phyloP scores from a whole-genome alignment of 2,797 vertebrate genomes.

The Etheostoma perlongum region DNA sequence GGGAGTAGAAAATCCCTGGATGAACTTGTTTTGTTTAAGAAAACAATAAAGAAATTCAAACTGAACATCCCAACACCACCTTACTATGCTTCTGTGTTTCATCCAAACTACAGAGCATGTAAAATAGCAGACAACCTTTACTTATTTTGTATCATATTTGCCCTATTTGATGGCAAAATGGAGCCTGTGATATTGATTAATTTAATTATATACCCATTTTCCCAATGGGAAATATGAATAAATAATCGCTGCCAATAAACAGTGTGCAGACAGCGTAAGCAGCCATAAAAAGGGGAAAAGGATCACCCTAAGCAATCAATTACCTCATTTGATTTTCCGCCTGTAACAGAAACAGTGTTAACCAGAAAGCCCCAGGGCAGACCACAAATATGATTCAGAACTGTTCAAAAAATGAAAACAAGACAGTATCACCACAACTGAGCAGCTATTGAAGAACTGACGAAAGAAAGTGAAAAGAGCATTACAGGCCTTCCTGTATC shows the following conservation, averaged over 20 bases:
- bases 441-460: slow-evolving; percentile 8
- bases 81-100: not conserved
- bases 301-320: slow-evolving; percentile 63
- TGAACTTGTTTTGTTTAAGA: slow-evolving; percentile 8
- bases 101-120: slow-evolving; percentile 2
- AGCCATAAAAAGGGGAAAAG: slow-evolving; percentile 41
- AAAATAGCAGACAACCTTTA: not conserved
- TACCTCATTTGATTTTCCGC: slow-evolving; percentile 60
- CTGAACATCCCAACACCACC: not conserved
- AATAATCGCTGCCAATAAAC: slow-evolving; percentile 43
- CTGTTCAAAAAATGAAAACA: slow-evolving; percentile 6
- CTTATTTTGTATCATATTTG: not conserved
- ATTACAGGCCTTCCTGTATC: not conserved
- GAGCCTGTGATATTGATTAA: slow-evolving; percentile 1
- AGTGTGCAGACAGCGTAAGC: slow-evolving; percentile 5
- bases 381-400: slow-evolving; percentile 46
- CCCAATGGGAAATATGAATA: slow-evolving; percentile 2
- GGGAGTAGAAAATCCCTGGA: slow-evolving; percentile 1
- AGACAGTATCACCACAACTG: slow-evolving; percentile 8
- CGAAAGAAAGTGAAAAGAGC: slow-evolving; percentile 3
- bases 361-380: slow-evolving; percentile 42
- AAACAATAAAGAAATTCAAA: slow-evolving; percentile 14
- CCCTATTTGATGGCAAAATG: slow-evolving; percentile 7
- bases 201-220: slow-evolving; percentile 17
- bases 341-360: slow-evolving; percentile 48